Evolutionary conservation across 2,113 vertebrate genomes (phyloP).

Genomic region (Carassius gibelio): DNA sequence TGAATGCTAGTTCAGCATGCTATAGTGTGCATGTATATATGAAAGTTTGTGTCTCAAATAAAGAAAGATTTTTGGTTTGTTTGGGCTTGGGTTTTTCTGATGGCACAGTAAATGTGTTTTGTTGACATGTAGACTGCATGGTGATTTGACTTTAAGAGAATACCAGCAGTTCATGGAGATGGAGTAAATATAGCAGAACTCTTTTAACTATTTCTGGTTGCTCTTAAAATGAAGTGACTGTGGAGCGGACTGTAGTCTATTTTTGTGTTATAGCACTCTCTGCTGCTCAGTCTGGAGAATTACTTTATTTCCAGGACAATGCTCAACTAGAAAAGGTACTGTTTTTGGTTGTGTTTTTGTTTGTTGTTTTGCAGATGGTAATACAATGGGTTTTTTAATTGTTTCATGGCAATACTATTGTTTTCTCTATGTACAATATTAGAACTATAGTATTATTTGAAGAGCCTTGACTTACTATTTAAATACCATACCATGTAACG

Average conservation of each 20-base stretch:
- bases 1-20: neutral
- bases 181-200: slow-evolving; percentile 32
- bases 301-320: neutral
- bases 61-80: neutral
- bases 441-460: neutral
- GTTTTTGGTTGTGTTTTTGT: neutral
- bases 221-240: slow-evolving; percentile 12
- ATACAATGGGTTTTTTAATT: neutral
- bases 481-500: neutral
- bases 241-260: neutral
- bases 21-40: slow-evolving; percentile 1
- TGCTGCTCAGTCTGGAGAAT: slow-evolving; percentile 7
- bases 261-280: slow-evolving; percentile 39
- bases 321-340: neutral
- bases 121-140: neutral
- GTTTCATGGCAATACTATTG: neutral
- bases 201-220: neutral
- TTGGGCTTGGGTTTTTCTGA: slow-evolving; percentile 17
- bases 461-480: neutral
- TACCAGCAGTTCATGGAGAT: neutral
- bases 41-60: neutral
- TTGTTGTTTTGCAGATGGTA: neutral
- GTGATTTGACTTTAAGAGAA: neutral
- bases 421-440: neutral
- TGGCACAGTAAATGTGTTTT: neutral